A percentile compares a stretch with the other conserved stretches of the same genome.
These are phyloP conservation scores for Pogona vitticeps DNA, from an alignment of 2,113 vertebrate species.

Conservation along the genomic window DNA sequence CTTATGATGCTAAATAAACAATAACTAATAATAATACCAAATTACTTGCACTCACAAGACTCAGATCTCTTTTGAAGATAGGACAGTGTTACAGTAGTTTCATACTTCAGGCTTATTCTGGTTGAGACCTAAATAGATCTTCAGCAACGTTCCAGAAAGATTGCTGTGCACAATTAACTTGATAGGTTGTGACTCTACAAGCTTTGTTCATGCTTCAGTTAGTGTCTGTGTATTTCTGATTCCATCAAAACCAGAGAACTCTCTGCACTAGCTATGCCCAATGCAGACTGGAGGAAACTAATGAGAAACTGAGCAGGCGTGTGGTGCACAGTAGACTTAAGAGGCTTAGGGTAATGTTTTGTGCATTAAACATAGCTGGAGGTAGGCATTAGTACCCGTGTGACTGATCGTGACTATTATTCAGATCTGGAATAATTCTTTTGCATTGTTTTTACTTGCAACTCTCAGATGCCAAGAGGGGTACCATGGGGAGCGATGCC, in stretches of 20 bases:
- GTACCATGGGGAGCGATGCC: conserved; percentile 90
- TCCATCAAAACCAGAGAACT: too few relatives aligned
- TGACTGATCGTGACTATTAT: too few relatives aligned
- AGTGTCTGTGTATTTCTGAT: neutral
- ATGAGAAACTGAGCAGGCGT: neutral
- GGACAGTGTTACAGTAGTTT: neutral
- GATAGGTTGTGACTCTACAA: neutral
- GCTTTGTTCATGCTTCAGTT: neutral
- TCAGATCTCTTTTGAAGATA: neutral
- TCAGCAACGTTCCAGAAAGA: neutral
- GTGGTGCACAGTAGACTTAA: neutral
- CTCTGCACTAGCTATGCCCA: too few relatives aligned
- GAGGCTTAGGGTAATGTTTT: too few relatives aligned
- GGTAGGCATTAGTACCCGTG: neutral
- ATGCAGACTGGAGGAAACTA: neutral
- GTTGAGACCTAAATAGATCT: neutral
- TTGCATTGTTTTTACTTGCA: neutral
- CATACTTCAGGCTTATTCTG: neutral
- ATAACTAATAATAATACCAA: neutral
- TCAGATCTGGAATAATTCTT: neutral
- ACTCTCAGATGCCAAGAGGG: conserved; percentile 78
- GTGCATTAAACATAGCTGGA: neutral
- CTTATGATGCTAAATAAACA: neutral
- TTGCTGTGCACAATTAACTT: neutral
- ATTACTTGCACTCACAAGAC: neutral